Base-by-base conservation (phyloP, 2,797 vertebrate species). In the Sardinella longiceps region DNA sequence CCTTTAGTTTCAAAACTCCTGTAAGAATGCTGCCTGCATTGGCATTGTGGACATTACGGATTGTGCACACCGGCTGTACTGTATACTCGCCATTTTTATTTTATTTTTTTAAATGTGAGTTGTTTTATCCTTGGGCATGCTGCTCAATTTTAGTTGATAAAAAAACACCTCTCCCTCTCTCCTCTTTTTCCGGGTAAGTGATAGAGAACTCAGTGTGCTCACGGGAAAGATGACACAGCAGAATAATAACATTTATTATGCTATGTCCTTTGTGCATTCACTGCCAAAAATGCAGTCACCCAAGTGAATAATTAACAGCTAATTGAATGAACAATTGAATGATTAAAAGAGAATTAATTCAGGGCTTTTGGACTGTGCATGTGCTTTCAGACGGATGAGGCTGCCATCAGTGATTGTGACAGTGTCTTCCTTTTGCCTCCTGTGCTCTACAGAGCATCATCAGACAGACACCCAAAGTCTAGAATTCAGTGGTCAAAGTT, bases 391-490 rank as follows among this genome's bases (percentile, higher is more conserved):
- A 77, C 7, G 37, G 70, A 23, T 39, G 37, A 77, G 70, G 70
- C 70, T 77, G 70, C 70, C 70, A 77, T 43, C 18, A 20, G 70
- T 37, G 18, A 23, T 77, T 37, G 70, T 77, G 70, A 43, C 70
- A 77, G 70, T 39, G 70, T 39, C 37, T 43, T 77, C n/a, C 70
- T n/a, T n/a, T n/a, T 43, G 70, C 18, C 70, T n/a, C 70, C 37
- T 77, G 70, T 77, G 33, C 70, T 77, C 66, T 77, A 43, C 66
- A 39, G 9, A 43, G 37, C 70, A 77, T 77, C 63, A 86, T 84
- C 83, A 82, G 86, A 89, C 83, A 82, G 86, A 89, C 37, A 81
- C 66, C 80, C 82, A 81, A 86, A 80, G 50, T 77, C 39, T 77
- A 77, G 37, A 77, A 33, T 43, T 77, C 70, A 77, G 70, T 43